Conservation (phyloP, 2,113 vertebrate genomes). For the Stegastes partitus region DNA sequence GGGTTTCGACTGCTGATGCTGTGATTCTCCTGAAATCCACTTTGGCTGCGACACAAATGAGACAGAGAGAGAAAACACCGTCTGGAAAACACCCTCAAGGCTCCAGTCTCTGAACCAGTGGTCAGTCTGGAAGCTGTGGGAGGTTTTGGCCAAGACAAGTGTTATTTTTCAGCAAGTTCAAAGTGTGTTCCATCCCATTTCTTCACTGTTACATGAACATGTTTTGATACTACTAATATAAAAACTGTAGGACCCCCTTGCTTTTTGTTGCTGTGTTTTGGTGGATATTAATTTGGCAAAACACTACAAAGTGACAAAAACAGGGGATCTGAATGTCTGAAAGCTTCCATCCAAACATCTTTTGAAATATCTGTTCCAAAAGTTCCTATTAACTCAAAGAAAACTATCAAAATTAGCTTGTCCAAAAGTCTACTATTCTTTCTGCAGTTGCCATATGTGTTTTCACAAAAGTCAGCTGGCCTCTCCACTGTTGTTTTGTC, state of each 20-base stretch:
- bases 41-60: conserved; percentile 70
- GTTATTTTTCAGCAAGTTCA: conserved; percentile 41
- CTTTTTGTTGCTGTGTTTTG: background rate
- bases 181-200: conserved; percentile 14
- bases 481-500: conserved; percentile 66
- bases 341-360: background rate
- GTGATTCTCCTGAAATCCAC: conserved; percentile 63
- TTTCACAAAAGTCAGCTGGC: conserved; percentile 55
- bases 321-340: too few relatives aligned
- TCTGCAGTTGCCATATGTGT: conserved; percentile 24
- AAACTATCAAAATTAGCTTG: background rate
- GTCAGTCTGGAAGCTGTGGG: conserved; percentile 65
- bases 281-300: background rate
- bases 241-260: background rate
- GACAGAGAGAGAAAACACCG: conserved; percentile 64
- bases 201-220: background rate
- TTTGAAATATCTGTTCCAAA: background rate
- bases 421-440: conserved; percentile 1
- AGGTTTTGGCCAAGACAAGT: conserved; percentile 55
- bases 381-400: background rate
- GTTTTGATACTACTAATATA: background rate
- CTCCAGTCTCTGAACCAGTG: conserved; percentile 53
- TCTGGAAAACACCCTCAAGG: conserved; percentile 68
- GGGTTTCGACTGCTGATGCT: conserved; percentile 65
- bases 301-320: too few relatives aligned